Evolutionary conservation across 2,797 vertebrate genomes (phyloP), one percentile per base, ranked within the genome.

Genomic region (Microctenopoma stevenorrisi): DNA sequence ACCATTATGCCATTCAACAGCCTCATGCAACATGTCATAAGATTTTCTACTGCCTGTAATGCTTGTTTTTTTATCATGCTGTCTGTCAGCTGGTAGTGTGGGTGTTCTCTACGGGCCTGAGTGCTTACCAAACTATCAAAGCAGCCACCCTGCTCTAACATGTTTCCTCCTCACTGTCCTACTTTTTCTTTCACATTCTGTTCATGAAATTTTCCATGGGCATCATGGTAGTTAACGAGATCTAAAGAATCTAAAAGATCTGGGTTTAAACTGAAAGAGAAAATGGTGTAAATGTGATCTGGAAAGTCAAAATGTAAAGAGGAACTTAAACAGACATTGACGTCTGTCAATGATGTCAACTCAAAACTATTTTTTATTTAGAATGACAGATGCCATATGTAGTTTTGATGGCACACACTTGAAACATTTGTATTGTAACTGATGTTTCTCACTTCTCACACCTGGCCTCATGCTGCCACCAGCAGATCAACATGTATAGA

Each of bases 381-480:
- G 30, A 33, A 33, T 38, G 37, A 11, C 30, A 33, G 4, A 38
- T 11, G 8, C 2, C 9, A 44, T 22, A 18, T 38, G 11, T 10
- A 7, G 37, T 49, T 22, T n/a, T 68, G 12, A 61, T 50, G 42
- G 7, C 3, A 28, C 10, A 28, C 9, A 22, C 28, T 9, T 56
- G 13, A 18, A 55, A 44, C 25, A 43, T 18, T 5, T 48, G 28
- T 43, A n/a, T 9, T 65, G 57, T 8, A 11, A 15, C 15, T 37
- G 12, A 13, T 15, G 46, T 43, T 55, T 13, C 26, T 12, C 0
- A 14, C 6, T 28, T 18, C 22, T 22, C 22, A 44, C 12, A 70
- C 3, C 13, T 35, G n/a, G 50, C 49, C 52, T 60, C 51, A 26
- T 50, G 64, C 70, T 79, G 62, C 79, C 78, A 77, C 75, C 74